Evolutionary conservation across 2,888 invertebrate species (phyloP), one percentile per base, ranked within the genome.

Genomic region (Formica aserva): DNA sequence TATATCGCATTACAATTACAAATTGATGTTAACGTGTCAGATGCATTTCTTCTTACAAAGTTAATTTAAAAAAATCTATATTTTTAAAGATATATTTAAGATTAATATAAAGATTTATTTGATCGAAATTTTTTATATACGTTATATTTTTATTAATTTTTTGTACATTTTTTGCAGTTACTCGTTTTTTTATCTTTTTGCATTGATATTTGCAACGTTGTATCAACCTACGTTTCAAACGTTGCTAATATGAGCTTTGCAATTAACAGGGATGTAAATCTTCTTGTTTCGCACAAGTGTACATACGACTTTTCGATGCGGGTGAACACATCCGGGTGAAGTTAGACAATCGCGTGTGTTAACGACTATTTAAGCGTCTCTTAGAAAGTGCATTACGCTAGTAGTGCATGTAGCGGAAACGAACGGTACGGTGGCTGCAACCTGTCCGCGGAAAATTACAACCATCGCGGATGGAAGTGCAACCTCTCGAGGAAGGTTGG

Each of bases 361-460:
- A 77, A 77, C 52, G 75, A 48, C 65, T 75, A 32, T 65, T 67
- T 38, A 65, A 67, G 29, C 38, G 29, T 77, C 69, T 77, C 26
- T 77, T 29, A 57, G 77, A 72, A 69, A 71, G 29, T 71, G 78
- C 22, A 45, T 41, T 45, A 66, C 38, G 71, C 57, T 32, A 78
- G 69, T 62, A 26, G 60, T 60, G 60, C 63, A 45, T 65, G 32
- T 55, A 52, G 41, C 71, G 78, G 38, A 81, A 81, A 81, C 57
- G 72, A 55, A 74, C 45, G 63, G 32, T 26, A 41, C 67, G 60
- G 38, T 72, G 78, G 57, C 35, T 75, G 75, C 55, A 65, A 78
- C 63, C 32, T 78, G 75, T 74, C 52, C 72, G 60, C 57, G 76
- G 67, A 65, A 83, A 83, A 85, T 86, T 83, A 85, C 60, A 78